phyloP scores from a whole-genome alignment of 1,140 invertebrate genomes.

The Neomicropteryx cornuta region DNA sequence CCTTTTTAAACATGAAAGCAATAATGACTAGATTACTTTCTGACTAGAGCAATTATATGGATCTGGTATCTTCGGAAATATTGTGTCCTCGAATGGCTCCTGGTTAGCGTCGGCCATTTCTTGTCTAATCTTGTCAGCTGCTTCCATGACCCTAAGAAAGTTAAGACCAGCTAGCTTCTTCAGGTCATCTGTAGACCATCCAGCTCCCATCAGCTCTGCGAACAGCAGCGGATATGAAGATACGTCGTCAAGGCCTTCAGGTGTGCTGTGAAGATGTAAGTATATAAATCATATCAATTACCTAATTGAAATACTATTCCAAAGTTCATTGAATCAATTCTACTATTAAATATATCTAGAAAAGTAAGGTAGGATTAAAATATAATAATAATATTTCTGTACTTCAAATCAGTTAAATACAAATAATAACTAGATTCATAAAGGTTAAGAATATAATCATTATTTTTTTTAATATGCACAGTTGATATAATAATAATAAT shows the following conservation, averaged over 20 bases:
- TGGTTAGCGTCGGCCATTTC: slow-evolving; percentile 33
- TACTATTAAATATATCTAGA: slow-evolving; percentile 1
- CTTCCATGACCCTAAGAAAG: slow-evolving; percentile 64
- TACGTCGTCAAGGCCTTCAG: slow-evolving; percentile 80
- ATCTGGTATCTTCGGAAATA: slow-evolving; percentile 26
- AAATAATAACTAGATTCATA: no score
- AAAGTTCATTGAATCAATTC: no score
- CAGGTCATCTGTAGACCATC: slow-evolving; percentile 72
- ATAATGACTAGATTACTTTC: slow-evolving; percentile 4
- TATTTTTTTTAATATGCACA: no score
- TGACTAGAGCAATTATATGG: slow-evolving; percentile 38
- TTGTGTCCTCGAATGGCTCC: slow-evolving; percentile 33
- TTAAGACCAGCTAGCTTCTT: slow-evolving; percentile 83
- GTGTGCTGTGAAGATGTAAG: slow-evolving; percentile 47
- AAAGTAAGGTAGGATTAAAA: neutral
- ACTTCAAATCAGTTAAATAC: no score
- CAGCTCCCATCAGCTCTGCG: slow-evolving; percentile 68
- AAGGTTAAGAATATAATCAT: no score
- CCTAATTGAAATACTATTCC: no score
- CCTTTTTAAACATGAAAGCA: no score
- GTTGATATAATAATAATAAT: no score
- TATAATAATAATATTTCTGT: neutral
- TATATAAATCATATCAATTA: slow-evolving; percentile 8
- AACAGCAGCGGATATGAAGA: slow-evolving; percentile 82
- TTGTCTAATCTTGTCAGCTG: slow-evolving; percentile 53